Evolutionary conservation across 2,888 invertebrate species (phyloP).

Genomic region (Cephus runcator): DNA sequence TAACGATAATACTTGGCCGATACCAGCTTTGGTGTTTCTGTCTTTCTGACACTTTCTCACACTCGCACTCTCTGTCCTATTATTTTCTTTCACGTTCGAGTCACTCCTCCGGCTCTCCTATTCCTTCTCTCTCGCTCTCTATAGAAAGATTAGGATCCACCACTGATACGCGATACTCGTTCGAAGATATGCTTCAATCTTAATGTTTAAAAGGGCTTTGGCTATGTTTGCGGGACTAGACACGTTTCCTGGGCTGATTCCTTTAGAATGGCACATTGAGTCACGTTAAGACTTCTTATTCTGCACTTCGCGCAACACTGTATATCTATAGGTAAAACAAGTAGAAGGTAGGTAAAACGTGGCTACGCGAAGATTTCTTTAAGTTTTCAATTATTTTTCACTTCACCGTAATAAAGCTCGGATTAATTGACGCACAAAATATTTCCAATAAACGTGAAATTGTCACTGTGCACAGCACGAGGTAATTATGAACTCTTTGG

Average conservation of each 20-base stretch:
- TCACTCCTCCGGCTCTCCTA: not conserved
- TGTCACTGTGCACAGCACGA: not conserved
- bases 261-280: not conserved
- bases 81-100: not conserved
- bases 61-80: conserved; percentile 1
- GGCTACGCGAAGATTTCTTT: not conserved
- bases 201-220: not conserved
- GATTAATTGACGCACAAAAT: not conserved
- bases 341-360: not conserved
- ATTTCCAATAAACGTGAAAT: not conserved
- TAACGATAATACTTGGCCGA: not conserved
- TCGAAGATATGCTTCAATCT: not conserved
- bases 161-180: not conserved
- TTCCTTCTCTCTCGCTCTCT: not conserved
- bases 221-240: not conserved
- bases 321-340: not conserved
- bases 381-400: not conserved
- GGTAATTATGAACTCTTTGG: not conserved
- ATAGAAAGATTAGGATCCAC: not conserved
- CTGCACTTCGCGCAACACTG: not conserved
- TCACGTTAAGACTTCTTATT: not conserved
- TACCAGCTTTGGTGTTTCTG: not conserved
- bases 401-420: not conserved
- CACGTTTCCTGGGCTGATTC: not conserved
- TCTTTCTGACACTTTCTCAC: not conserved